phyloP scores from a whole-genome alignment of 2,888 invertebrate genomes.

The Tubulanus polymorphus region DNA sequence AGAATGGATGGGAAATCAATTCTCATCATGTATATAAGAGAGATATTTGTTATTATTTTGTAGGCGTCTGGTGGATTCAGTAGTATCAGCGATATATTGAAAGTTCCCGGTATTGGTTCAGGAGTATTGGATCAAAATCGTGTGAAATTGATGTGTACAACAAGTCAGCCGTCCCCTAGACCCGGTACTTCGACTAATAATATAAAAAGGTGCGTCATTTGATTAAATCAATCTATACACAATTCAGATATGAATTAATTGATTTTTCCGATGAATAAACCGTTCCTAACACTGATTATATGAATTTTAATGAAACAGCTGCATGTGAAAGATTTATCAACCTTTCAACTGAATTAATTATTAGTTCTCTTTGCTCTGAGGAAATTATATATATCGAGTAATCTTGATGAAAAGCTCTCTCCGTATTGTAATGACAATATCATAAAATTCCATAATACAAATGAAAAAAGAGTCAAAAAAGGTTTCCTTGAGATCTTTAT shows the following conservation, averaged over 20 bases:
- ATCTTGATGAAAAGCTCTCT: no score
- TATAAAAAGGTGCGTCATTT: no score
- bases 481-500: no score
- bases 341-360: no score
- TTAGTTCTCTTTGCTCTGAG: no score
- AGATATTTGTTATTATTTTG: constrained; percentile 11
- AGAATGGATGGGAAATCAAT: not conserved
- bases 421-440: no score
- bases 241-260: not conserved
- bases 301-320: not conserved
- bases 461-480: no score
- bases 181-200: not conserved
- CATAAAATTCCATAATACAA: no score
- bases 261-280: not conserved
- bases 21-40: not conserved
- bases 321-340: no score
- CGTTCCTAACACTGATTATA: not conserved
- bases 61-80: constrained; percentile 47
- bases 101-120: constrained; percentile 47
- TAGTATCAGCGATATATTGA: constrained; percentile 40
- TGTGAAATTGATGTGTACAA: constrained; percentile 26
- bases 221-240: no score
- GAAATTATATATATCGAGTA: no score
- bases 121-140: constrained; percentile 46
- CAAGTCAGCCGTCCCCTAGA: not conserved